These are phyloP conservation scores for Gnathonemus longibarbis DNA, from an alignment of 2,113 vertebrate species.

Conservation along the genomic window DNA sequence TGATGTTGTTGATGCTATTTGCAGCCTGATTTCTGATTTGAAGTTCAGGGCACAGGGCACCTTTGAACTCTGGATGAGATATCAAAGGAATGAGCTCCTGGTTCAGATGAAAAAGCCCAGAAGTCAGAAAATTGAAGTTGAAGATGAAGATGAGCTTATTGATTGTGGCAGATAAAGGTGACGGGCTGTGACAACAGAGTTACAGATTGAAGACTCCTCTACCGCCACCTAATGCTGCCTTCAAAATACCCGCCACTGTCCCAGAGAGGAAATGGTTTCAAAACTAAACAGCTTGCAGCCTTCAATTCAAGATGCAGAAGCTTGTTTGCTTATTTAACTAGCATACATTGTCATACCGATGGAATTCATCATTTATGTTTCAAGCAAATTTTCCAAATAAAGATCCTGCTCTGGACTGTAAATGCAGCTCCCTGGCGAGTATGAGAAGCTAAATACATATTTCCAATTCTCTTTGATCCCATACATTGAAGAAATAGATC, in stretches of 20 bases:
- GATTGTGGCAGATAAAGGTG: slow-evolving; percentile 24
- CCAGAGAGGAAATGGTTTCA: neutral
- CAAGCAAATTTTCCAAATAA: neutral
- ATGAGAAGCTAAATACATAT: neutral
- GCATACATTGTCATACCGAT: neutral
- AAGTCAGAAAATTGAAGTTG: slow-evolving; percentile 36
- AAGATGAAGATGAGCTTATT: slow-evolving; percentile 43
- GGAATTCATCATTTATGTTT: neutral
- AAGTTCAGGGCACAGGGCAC: slow-evolving; percentile 21
- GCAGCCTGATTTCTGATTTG: neutral
- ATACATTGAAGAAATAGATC: neutral
- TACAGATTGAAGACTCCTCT: neutral
- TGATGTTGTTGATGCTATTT: neutral
- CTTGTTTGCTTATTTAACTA: neutral
- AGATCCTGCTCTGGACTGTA: neutral
- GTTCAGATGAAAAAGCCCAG: slow-evolving; percentile 35
- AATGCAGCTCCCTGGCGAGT: neutral
- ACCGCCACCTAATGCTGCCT: neutral
- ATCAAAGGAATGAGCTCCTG: slow-evolving; percentile 43
- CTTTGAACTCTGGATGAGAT: slow-evolving; percentile 29
- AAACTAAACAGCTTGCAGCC: neutral
- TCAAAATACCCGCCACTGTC: neutral
- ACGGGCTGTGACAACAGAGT: neutral
- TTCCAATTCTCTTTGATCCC: neutral
- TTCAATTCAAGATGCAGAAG: neutral